Evolutionary conservation across 2,888 invertebrate genomes (phyloP), one percentile per base, ranked within the genome.

Genomic region (Philhelius pedissequus): DNA sequence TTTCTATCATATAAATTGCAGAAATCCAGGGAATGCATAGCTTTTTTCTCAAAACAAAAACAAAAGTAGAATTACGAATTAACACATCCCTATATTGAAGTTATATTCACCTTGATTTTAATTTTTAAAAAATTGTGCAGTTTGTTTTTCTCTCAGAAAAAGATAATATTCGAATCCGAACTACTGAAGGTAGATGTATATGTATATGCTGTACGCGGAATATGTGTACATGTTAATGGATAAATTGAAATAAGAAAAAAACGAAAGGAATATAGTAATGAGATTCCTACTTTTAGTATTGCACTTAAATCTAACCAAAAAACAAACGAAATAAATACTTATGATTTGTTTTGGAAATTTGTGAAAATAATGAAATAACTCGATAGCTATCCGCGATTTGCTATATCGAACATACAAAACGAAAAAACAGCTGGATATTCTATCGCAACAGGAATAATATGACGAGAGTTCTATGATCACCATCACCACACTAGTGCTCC

Each of bases 191-290:
- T 35, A 20, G 20, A 56, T 35, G 13, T 56, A 13, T 56, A 20
- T 32, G 32, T 18, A n/a, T 56, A 20, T 54, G 7, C 3, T 35
- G 56, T 56, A 35, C 27, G 32, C 56, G 32, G 56, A 56, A 56
- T 56, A 32, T 56, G 50, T 50, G 35, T 56, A 56, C 56, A 56
- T 56, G 56, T 35, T 32, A 56, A 56, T 56, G 32, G 32, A 18
- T 56, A 30, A 54, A 13, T 18, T 54, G 13, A 20, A 56, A 32
- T 35, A 56, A 32, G 13, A 32, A 18, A 20, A 32, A 13, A 32
- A 32, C 25, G 27, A 25, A 52, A 50, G 1, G 4, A 27, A 52
- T n/a, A n/a, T n/a, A n/a, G n/a, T n/a, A n/a, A n/a, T n/a, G 15
- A 27, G 4, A 52, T 27, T 52, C 15, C 25, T 3, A 54, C 30